Evolutionary conservation across 2,888 invertebrate species (phyloP).

Genomic region (Antheraea assamensis): DNA sequence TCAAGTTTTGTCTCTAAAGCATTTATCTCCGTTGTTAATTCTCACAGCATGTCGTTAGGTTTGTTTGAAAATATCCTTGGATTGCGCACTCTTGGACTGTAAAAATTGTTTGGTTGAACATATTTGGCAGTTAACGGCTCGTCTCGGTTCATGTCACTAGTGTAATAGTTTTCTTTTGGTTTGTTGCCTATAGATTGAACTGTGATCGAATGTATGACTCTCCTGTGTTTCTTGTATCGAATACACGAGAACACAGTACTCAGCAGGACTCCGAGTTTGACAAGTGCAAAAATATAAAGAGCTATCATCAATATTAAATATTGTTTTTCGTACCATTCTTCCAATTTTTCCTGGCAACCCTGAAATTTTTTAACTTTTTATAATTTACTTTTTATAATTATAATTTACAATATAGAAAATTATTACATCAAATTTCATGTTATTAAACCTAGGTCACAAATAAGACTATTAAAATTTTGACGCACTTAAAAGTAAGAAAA

Average conservation of each 20-base stretch:
- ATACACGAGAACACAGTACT: slow-evolving; percentile 88
- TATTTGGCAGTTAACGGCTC: slow-evolving; percentile 74
- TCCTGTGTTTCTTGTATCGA: slow-evolving; percentile 79
- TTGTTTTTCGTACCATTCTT: slow-evolving; percentile 90
- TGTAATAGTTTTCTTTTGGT: slow-evolving; percentile 69
- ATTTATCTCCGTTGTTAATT: slow-evolving; percentile 80
- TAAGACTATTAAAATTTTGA: too few relatives aligned
- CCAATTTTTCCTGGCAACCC: slow-evolving; percentile 87
- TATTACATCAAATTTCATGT: background rate
- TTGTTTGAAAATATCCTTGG: slow-evolving; percentile 72
- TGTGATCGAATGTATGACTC: slow-evolving; percentile 67
- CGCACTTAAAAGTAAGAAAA: too few relatives aligned
- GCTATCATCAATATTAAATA: slow-evolving; percentile 86
- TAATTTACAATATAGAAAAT: background rate
- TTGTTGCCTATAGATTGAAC: slow-evolving; percentile 66
- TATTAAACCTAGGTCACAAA: too few relatives aligned
- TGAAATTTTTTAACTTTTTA: slow-evolving; percentile 49
- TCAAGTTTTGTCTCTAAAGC: slow-evolving; percentile 78
- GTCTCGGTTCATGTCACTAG: slow-evolving; percentile 58
- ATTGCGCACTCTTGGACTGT: slow-evolving; percentile 73
- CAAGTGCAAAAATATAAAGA: slow-evolving; percentile 85
- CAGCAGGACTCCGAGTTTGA: slow-evolving; percentile 87
- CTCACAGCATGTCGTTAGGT: slow-evolving; percentile 80
- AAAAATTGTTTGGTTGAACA: slow-evolving; percentile 76
- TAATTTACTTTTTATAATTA: background rate